Evolutionary conservation across 2,888 invertebrate genomes (phyloP), one percentile per base, ranked within the genome.

Genomic region (Pteria penguin): DNA sequence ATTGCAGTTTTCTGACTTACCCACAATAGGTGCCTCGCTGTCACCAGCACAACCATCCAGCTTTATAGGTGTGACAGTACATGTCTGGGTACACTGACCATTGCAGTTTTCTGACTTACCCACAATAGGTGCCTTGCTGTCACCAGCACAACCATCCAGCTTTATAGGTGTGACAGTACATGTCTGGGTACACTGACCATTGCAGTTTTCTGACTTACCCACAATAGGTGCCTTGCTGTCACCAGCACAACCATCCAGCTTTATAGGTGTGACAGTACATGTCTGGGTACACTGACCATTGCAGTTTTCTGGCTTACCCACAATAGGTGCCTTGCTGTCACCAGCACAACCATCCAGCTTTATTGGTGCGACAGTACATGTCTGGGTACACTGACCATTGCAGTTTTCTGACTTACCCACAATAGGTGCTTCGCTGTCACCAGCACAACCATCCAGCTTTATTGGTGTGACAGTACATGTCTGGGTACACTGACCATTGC

Each of bases 391-490:
- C 45, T 86, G 87, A 11, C 87, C 87, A 58, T 84, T 81, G 80
- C 87, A 87, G 55, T 88, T 86, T 26, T 80, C 82, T n/a, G 84
- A 68, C 52, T 86, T 85, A 68, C 68, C 63, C 57, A 32, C 22
- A 24, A 36, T 22, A 32, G 74, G 57, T n/a, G n/a, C n/a, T 18
- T 82, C 82, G 4, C 72, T 76, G 26, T 84, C 82, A 14, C 82
- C 81, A 36, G 69, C 63, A 61, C 86, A 87, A 18, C 81, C 78
- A 62, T 87, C 87, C 71, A 87, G 74, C 65, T 86, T 84, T 72
- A 88, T 83, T 0, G 87, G 88, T 24, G 86, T 86, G 14, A 88
- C 84, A 11, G 88, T 87, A 73, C 89, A 89, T 0, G 86, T 88
- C 76, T 89, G 88, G 0, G 87, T 85, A 76, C 88, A 89, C 45